phyloP scores from a whole-genome alignment of 1,140 invertebrate genomes.

The Zophobas morio region DNA sequence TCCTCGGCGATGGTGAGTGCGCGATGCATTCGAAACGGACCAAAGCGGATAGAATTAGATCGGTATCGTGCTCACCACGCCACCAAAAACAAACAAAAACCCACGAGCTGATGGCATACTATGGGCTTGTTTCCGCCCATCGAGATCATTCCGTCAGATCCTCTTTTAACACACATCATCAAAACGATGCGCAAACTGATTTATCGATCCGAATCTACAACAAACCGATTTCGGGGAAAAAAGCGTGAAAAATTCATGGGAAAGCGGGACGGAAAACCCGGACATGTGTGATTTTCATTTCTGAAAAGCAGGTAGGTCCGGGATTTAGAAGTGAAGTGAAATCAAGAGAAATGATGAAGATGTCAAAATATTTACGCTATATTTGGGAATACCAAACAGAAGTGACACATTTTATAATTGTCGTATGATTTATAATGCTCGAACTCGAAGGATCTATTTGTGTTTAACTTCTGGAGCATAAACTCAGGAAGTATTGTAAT shows the following conservation, averaged over 20 bases:
- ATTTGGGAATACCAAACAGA: no score
- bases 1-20: conserved; percentile 37
- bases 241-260: not conserved
- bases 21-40: conserved; percentile 49
- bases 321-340: not conserved
- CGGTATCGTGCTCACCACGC: conserved; percentile 47
- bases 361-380: no score
- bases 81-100: conserved; percentile 51
- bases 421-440: no score
- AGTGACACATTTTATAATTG: no score
- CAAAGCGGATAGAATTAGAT: conserved; percentile 46
- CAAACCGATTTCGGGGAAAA: conserved; percentile 6
- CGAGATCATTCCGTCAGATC: conserved; percentile 51
- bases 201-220: conserved; percentile 23
- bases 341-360: not conserved
- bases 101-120: conserved; percentile 38
- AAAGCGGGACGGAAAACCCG: conserved; percentile 6
- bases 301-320: not conserved
- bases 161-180: conserved; percentile 41
- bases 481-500: no score
- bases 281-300: not conserved
- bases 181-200: conserved; percentile 27
- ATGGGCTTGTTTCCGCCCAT: conserved; percentile 53
- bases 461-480: no score
- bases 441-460: no score